Conservation (phyloP, 2,888 invertebrate genomes). For the Calephelis perditalis region DNA sequence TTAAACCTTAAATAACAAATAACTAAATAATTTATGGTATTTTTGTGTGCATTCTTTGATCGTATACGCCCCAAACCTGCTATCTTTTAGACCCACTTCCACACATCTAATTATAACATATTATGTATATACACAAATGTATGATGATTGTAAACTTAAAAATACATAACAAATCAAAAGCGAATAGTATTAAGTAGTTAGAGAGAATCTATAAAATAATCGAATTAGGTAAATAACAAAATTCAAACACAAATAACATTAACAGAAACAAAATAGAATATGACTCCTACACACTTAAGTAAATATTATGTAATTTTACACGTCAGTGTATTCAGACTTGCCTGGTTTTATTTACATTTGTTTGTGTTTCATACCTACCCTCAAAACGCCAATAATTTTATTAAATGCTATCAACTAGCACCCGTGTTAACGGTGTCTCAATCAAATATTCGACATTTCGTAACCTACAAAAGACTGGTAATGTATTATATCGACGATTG, state of each 20-base stretch:
- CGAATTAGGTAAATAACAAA: constrained; percentile 61
- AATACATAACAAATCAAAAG: constrained; percentile 74
- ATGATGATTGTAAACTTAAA: constrained; percentile 67
- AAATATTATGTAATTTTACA: constrained; percentile 4
- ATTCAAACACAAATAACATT: constrained; percentile 65
- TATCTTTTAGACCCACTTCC: constrained; percentile 6
- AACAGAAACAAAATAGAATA: constrained; percentile 64
- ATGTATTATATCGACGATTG: constrained; percentile 3
- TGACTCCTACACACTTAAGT: constrained; percentile 35
- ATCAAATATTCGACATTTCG: background rate
- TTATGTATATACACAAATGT: constrained; percentile 31
- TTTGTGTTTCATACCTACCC: background rate
- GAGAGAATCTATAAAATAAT: constrained; percentile 56
- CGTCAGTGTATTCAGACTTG: background rate
- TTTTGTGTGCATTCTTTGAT: background rate
- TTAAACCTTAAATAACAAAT: too few species aligned
- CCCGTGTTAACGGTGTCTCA: background rate
- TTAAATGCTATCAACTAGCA: constrained; percentile 4
- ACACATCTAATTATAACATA: constrained; percentile 8
- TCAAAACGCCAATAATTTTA: background rate
- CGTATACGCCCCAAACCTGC: background rate
- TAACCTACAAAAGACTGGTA: background rate
- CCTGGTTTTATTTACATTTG: constrained; percentile 3
- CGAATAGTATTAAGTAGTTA: constrained; percentile 48
- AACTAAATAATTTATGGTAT: too few species aligned